Conservation (phyloP, 2,797 vertebrate genomes). For the Anisognathus igniventris region DNA sequence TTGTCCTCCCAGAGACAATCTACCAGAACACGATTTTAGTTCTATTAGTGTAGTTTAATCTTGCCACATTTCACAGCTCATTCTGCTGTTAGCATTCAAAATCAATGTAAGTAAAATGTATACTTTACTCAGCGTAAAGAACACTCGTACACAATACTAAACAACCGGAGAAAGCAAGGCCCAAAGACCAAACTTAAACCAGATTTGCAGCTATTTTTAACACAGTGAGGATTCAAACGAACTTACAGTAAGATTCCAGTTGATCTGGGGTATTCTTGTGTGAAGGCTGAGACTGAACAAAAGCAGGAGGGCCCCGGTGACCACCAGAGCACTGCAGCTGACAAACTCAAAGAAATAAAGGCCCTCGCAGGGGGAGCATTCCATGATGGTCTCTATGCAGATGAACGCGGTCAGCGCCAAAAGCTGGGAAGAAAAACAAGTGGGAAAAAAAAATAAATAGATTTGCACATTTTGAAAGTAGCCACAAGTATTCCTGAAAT, state of each 20-base stretch:
- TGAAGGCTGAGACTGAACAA: constrained; percentile 92
- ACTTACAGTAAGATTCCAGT: constrained; percentile 95
- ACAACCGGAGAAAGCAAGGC: neutral
- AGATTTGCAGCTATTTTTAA: constrained; percentile 1
- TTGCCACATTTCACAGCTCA: neutral
- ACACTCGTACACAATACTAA: neutral
- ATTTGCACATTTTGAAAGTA: constrained; percentile 54
- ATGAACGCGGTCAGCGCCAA: constrained; percentile 92
- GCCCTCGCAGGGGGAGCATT: constrained; percentile 91
- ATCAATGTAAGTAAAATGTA: neutral
- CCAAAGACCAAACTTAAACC: neutral
- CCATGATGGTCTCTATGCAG: constrained; percentile 97
- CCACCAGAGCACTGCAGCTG: constrained; percentile 93
- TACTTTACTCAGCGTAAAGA: neutral
- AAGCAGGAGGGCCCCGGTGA: constrained; percentile 90
- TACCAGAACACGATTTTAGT: neutral
- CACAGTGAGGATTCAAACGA: neutral
- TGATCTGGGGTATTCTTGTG: constrained; percentile 90
- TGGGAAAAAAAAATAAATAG: constrained; percentile 52
- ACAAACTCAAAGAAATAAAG: constrained; percentile 99
- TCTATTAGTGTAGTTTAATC: neutral
- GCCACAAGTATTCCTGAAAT: constrained; percentile 66
- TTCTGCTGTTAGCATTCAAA: neutral
- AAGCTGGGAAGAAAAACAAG: constrained; percentile 75
- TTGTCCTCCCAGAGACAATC: neutral